Base-by-base conservation (phyloP, 2,113 vertebrate species). In the Saiga tatarica region DNA sequence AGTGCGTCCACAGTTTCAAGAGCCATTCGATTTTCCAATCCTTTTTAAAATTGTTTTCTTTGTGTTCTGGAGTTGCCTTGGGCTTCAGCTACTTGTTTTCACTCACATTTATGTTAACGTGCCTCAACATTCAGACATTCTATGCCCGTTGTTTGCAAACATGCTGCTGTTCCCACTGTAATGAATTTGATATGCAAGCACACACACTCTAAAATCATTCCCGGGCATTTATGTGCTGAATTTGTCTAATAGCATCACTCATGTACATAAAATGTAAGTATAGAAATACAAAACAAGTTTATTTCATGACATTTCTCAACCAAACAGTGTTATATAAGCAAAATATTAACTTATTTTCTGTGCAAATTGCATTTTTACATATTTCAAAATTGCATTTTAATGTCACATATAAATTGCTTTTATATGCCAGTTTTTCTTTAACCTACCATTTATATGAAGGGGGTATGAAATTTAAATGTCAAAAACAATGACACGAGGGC, bases 81-180 rank as follows among this genome's bases (percentile, higher is more conserved):
- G 45, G 67, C 39, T 74, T 76, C 3, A 21, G 14, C 9, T 96
- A 23, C 55, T 86, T 96, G 42, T 87, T 76, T 96, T 67, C 52
- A 82, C 5, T 96, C 12, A 12, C 39, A 62, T 90, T 94, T 88
- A 67, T 59, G 53, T 60, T 50, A 91, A 26, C 14, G 53, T 28
- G 39, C 1, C 33, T 88, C 64, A 17, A 1, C 42, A 60, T 36
- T 96, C 71, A 94, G 36, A 79, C 78, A 62, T 39, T 96, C 5
- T 45, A 17, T 89, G 52, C 47, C 60, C 84, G 15, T 93, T 90
- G 76, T 84, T 94, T 97, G n/a, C 12, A 96, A 93, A 87, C 16
- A 50, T 57, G 42, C 9, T 50, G 25, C 28, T n/a, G 8, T 95
- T 84, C 87, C 13, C 16, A 89, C 7, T 23, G 23, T 94, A 78